Conservation (phyloP, 1,140 invertebrate species). For the Teleopsis dalmanni region DNA sequence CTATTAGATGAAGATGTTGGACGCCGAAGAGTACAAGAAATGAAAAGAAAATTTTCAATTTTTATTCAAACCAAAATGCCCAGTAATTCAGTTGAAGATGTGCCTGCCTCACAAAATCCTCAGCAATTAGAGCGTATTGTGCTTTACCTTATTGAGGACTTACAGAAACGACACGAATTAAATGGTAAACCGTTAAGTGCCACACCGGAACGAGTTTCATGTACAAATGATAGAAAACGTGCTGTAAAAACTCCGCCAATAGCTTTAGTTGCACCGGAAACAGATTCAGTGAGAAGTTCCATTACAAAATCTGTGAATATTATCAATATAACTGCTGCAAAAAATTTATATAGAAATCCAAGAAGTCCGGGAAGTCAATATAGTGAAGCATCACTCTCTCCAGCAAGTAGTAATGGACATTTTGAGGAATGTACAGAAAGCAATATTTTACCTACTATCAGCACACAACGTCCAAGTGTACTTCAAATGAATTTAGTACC, state of each 20-base stretch:
- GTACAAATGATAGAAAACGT: slow-evolving; percentile 22
- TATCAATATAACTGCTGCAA: slow-evolving; percentile 34
- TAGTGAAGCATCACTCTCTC: slow-evolving; percentile 21
- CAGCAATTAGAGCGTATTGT: slow-evolving; percentile 58
- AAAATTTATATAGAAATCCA: slow-evolving; percentile 26
- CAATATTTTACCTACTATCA: neutral
- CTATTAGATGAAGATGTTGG: slow-evolving; percentile 64
- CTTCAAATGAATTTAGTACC: slow-evolving; percentile 10
- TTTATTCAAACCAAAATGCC: slow-evolving; percentile 47
- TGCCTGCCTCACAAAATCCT: slow-evolving; percentile 55
- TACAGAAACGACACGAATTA: slow-evolving; percentile 35
- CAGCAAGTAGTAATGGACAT: slow-evolving; percentile 12
- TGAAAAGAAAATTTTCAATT: slow-evolving; percentile 63
- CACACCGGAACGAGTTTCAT: too few species aligned
- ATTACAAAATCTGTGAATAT: slow-evolving; percentile 47
- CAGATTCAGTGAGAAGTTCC: slow-evolving; percentile 45
- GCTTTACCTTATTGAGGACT: slow-evolving; percentile 57
- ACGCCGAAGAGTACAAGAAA: slow-evolving; percentile 55
- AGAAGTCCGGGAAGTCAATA: slow-evolving; percentile 3
- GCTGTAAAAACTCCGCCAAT: slow-evolving; percentile 27
- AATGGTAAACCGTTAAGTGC: too few species aligned
- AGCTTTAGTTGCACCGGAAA: slow-evolving; percentile 47
- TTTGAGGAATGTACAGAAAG: slow-evolving; percentile 11
- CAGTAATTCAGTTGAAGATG: slow-evolving; percentile 44
- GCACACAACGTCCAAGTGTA: slow-evolving; percentile 6